Conservation (phyloP, 2,888 invertebrate genomes). For the Himalopsyche tibetana region DNA sequence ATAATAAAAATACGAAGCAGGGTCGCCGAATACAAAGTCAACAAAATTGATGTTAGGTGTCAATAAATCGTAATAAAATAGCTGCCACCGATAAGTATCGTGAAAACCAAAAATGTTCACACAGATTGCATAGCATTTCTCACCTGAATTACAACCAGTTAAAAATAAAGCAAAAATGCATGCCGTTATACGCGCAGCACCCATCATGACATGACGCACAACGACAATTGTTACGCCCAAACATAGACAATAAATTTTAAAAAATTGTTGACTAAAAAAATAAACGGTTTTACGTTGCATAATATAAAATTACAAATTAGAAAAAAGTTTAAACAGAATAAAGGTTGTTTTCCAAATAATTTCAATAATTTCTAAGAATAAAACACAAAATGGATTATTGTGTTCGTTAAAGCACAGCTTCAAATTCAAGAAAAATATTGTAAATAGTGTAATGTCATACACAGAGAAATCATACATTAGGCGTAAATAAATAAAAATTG, state of each 20-base stretch:
- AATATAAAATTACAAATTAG: no score
- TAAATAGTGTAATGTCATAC: no score
- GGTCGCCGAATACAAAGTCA: not conserved
- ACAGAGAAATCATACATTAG: no score
- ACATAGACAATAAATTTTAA: slow-evolving; percentile 40
- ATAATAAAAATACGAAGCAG: slow-evolving; percentile 1
- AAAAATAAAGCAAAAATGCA: slow-evolving; percentile 60
- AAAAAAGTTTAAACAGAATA: no score
- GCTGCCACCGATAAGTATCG: not conserved
- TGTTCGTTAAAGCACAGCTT: no score
- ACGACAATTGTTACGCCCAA: slow-evolving; percentile 59
- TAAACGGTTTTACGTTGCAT: no score
- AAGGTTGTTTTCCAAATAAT: no score
- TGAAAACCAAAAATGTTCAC: not conserved
- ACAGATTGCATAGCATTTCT: slow-evolving; percentile 17
- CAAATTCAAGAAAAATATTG: no score
- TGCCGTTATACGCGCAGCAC: slow-evolving; percentile 54
- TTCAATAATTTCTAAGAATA: no score
- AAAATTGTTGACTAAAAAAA: not conserved
- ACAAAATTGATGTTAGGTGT: not conserved
- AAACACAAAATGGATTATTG: no score
- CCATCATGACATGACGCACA: slow-evolving; percentile 64
- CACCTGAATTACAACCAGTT: slow-evolving; percentile 60
- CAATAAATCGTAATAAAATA: not conserved
- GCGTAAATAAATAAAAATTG: no score